Percentiles rank a stretch among this genome's conserved stretches.
phyloP scores from a whole-genome alignment of 2,888 invertebrate species.

The Orchesella flavescens region DNA sequence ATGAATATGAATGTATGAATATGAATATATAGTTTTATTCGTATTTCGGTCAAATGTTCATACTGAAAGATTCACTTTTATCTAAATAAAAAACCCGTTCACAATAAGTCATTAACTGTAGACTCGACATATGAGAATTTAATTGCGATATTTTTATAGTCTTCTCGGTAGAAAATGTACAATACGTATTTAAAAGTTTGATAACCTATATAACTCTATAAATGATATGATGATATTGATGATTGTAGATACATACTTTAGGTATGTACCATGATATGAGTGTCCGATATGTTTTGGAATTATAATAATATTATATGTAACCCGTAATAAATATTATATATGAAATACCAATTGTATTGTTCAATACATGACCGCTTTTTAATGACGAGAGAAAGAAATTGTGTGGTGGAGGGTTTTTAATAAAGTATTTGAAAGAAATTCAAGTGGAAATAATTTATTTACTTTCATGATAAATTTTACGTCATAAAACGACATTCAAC shows the following conservation, averaged over 20 bases:
- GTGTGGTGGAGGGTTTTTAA: constrained; percentile 21
- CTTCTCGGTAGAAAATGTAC: neutral
- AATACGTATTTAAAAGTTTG: constrained; percentile 3
- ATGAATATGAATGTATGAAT: too few relatives aligned
- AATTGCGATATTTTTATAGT: constrained; percentile 45
- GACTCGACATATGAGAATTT: constrained; percentile 6
- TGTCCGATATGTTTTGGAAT: neutral
- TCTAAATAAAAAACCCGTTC: neutral
- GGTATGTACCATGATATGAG: neutral
- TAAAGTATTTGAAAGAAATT: neutral
- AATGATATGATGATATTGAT: too few relatives aligned
- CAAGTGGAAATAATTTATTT: too few relatives aligned
- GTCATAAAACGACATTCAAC: neutral
- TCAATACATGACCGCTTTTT: constrained; percentile 5
- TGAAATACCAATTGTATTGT: constrained; percentile 5
- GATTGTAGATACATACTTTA: neutral
- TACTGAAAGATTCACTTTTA: neutral
- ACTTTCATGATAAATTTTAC: neutral
- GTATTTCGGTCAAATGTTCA: too few relatives aligned
- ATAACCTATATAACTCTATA: too few relatives aligned
- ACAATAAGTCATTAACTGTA: constrained; percentile 23
- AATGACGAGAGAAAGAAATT: constrained; percentile 7
- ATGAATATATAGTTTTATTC: too few relatives aligned
- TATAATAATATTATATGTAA: too few relatives aligned
- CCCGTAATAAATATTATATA: too few relatives aligned